Evolutionary conservation across 2,797 vertebrate species (phyloP), one percentile per base, ranked within the genome.

Genomic region (Prionace glauca): DNA sequence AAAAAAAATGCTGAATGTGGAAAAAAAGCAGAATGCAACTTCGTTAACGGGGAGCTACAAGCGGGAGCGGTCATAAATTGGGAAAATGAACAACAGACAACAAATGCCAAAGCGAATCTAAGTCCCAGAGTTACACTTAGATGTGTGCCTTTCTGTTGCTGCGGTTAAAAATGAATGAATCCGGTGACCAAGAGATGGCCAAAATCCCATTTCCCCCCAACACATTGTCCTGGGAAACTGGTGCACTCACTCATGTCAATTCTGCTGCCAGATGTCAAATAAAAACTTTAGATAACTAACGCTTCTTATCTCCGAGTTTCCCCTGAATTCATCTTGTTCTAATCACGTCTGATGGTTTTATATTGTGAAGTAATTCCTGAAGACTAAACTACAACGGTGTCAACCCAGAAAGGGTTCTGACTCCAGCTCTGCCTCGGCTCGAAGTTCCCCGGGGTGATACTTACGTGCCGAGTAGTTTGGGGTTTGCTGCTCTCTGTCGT

Each of bases 391-490:
- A 45, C 20, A 84, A 45, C 45, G 20, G 36, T 45, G 16, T 20
- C 18, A 81, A 81, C 79, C 36, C 36, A 81, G 36, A 41, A 41
- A 81, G 20, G n/a, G 14, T 81, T 41, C 16, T 81, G 79, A 1
- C 9, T 56, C 18, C 20, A 22, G 41, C 18, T 50, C 45, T 20
- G 36, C 32, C 26, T 9, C 41, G 26, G 92, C 36, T 50, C 45
- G 7, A 24, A 62, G 50, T 56, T 50, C 69, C 93, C 71, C 11
- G 69, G 8, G 62, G 41, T 41, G 69, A 7, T 96, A 98, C 99
- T 98, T 97, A 99, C 99, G 99, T 60, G 99, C 98, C 1, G 98
- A 97, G 88, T 97, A 97, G 96, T 98, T 98, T 0, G 98, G 98
- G 96, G 97, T 97, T 95, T 98, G 98, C 96, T 97, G 96, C 96